phyloP scores from a whole-genome alignment of 2,888 invertebrate genomes.

The Drosophila niveifrons region DNA sequence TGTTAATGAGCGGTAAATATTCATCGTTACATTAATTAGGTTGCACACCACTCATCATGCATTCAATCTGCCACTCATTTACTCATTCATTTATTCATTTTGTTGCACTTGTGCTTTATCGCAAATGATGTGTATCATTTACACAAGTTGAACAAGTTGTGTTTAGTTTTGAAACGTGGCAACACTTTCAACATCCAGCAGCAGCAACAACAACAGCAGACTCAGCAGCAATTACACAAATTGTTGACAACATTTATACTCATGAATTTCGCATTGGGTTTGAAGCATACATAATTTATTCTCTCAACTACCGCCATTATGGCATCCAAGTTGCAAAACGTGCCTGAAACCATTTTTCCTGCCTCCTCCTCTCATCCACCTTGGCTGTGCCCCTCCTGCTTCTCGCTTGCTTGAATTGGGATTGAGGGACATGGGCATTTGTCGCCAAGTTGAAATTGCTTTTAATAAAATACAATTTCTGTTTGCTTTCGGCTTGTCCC shows the following conservation, averaged over 20 bases:
- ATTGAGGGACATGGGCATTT: constrained; percentile 53
- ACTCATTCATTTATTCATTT: constrained; percentile 16
- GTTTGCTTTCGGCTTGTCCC: constrained; percentile 62
- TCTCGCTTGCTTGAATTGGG: not conserved
- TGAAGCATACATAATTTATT: constrained; percentile 44
- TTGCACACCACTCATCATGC: constrained; percentile 24
- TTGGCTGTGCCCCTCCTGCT: constrained; percentile 1
- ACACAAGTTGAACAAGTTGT: not conserved
- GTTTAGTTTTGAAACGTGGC: constrained; percentile 25
- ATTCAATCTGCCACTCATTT: constrained; percentile 6
- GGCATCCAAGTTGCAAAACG: constrained; percentile 64
- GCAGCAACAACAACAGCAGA: not conserved
- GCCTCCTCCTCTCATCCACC: constrained; percentile 1
- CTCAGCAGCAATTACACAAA: constrained; percentile 51
- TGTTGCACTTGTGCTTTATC: constrained; percentile 7
- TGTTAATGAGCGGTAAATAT: constrained; percentile 58
- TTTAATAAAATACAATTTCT: constrained; percentile 74
- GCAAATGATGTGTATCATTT: not conserved
- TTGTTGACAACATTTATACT: constrained; percentile 50
- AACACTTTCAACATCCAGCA: constrained; percentile 13
- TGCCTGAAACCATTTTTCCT: constrained; percentile 54
- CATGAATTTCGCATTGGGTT: constrained; percentile 41
- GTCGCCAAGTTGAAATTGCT: constrained; percentile 75
- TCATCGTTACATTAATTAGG: constrained; percentile 62
- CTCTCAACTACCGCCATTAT: constrained; percentile 48